phyloP scores from a whole-genome alignment of 2,113 vertebrate species.

The Propithecus coquereli region DNA sequence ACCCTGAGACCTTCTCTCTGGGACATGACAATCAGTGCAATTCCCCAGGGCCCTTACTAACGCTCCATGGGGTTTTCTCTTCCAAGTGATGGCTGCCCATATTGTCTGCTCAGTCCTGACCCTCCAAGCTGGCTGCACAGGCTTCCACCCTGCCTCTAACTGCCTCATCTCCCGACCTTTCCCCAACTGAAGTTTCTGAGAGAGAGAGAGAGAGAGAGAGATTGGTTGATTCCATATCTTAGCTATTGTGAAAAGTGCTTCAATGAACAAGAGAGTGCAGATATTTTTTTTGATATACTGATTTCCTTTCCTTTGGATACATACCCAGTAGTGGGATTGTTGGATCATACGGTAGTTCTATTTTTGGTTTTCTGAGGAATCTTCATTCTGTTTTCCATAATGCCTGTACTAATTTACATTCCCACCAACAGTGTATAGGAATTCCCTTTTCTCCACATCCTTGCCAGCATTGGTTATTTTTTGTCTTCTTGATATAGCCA shows the following conservation, averaged over 20 bases:
- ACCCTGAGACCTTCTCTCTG: background rate
- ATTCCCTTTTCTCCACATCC: background rate
- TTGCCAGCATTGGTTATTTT: background rate
- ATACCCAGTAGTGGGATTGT: background rate
- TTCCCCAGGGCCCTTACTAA: background rate
- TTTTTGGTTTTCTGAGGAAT: background rate
- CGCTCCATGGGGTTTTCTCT: fast-evolving
- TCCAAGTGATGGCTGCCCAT: fast-evolving
- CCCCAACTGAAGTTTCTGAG: background rate
- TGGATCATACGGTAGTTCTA: background rate
- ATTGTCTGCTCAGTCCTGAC: background rate
- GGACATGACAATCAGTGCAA: fast-evolving
- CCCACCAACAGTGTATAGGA: background rate
- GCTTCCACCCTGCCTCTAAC: background rate
- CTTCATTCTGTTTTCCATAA: background rate
- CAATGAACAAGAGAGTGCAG: background rate
- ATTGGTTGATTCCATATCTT: background rate
- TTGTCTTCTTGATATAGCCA: background rate
- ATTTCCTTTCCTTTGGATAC: background rate
- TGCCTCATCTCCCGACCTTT: background rate
- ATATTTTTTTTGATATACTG: background rate
- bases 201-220: too few species aligned
- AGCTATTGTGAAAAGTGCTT: background rate
- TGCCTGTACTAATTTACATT: background rate
- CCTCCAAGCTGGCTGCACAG: background rate